A percentile compares a stretch with the other conserved stretches of the same genome.
These are phyloP conservation scores for Kryphioiulus occultus DNA, from an alignment of 2,888 invertebrate species.

Conservation along the genomic window DNA sequence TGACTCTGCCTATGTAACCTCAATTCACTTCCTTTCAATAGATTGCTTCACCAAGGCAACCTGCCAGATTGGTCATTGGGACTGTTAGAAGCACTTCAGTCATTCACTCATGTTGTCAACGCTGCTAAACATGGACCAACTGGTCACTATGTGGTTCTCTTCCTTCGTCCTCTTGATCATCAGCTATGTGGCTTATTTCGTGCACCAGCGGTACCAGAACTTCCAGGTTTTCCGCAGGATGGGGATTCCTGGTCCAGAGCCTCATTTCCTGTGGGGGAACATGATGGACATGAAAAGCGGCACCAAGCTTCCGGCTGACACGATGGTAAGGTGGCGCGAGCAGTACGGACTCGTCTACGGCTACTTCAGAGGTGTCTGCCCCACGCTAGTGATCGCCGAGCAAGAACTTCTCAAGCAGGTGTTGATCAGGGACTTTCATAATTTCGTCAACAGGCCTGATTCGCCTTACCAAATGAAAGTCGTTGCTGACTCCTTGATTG, in stretches of 20 bases:
- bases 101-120: too few species aligned
- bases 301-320: constrained; percentile 53
- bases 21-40: too few species aligned
- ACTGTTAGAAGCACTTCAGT: too few species aligned
- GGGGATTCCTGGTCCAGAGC: constrained; percentile 53
- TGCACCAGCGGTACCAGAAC: neutral
- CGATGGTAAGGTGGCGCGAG: constrained; percentile 56
- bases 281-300: constrained; percentile 57
- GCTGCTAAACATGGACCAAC: too few species aligned
- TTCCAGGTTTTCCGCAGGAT: constrained; percentile 50
- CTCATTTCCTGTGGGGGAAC: constrained; percentile 52
- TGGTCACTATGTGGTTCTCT: too few species aligned
- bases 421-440: constrained; percentile 58
- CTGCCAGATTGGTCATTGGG: too few species aligned
- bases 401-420: constrained; percentile 58
- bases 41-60: too few species aligned
- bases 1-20: too few species aligned
- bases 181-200: neutral
- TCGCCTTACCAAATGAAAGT: constrained; percentile 51
- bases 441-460: constrained; percentile 58
- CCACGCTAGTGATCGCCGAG: constrained; percentile 57
- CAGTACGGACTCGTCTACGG: constrained; percentile 57
- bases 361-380: constrained; percentile 56
- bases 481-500: constrained; percentile 50
- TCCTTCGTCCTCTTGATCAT: too few species aligned